Base-by-base conservation (phyloP, 2,888 invertebrate genomes). In the Phaedon cochleariae region DNA sequence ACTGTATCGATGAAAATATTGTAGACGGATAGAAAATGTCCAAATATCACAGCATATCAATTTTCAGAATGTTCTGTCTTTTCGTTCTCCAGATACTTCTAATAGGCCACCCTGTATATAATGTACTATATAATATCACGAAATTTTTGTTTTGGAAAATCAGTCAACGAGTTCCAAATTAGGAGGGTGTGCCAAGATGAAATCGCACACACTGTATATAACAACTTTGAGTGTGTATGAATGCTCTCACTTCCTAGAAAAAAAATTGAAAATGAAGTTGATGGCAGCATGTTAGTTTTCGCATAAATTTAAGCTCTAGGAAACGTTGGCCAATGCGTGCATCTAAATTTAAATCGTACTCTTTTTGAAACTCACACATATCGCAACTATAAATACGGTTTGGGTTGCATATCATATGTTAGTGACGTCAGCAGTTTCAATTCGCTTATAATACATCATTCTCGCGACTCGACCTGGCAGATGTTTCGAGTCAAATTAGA, bases 361-460 rank as follows among this genome's bases (percentile, higher is more conserved):
- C 72, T 73, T 73, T 71, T 72, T 67, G 72, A 74, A 34, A 34
- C 41, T 41, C 68, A 68, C 72, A 73, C 71, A 74, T 71, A 71
- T 74, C 66, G 71, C 66, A 48, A 66, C 71, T 73, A 74, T 73
- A 72, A 74, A 74, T 74, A 74, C 72, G 67, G 71, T 64, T 71
- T 67, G 67, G 71, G 70, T 73, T 74, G 74, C 74, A 74, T 71
- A 74, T 74, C 72, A 68, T 70, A 70, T 68, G 68, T 68, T 70
- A 49, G 58, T 74, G 74, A 74, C 74, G 74, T 74, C 73, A 73
- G 67, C 57, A 17, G 45, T 41, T 34, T 34, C 7, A 41, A 41
- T 55, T 55, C 55, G 31, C 31, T 34, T 34, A 34, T 34, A 34
- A 55, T 41, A 55, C 55, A 55, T 55, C 55, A 55, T 34, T 34